Conservation (phyloP, 2,888 invertebrate species). For the Penaeus monodon region DNA sequence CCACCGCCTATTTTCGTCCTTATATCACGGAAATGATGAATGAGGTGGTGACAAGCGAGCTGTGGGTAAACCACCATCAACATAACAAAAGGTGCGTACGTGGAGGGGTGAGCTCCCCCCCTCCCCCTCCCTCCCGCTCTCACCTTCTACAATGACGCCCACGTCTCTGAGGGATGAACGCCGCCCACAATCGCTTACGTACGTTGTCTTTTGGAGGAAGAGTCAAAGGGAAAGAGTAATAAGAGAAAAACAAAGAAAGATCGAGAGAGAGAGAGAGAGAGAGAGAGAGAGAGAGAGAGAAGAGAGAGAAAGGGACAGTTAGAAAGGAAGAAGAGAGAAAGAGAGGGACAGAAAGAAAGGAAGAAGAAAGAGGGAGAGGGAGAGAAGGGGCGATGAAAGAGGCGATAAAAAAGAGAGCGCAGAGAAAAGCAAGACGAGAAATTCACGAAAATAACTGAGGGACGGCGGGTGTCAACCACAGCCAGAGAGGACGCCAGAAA, state of each 20-base stretch:
- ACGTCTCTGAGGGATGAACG: not conserved
- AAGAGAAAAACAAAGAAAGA: not conserved
- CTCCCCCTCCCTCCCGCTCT: not conserved
- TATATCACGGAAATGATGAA: too few species aligned
- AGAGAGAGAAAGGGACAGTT: conserved; percentile 17
- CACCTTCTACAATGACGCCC: not conserved
- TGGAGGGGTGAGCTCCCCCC: not conserved
- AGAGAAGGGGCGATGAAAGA: too few species aligned
- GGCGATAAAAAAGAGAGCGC: too few species aligned
- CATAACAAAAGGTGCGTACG: too few species aligned
- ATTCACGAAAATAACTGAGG: too few species aligned
- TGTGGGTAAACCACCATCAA: too few species aligned
- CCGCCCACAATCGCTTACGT: not conserved
- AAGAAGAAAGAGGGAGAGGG: too few species aligned
- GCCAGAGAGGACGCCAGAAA: too few species aligned
- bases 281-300: conserved; percentile 4
- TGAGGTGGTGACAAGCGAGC: too few species aligned
- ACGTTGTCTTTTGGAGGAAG: not conserved
- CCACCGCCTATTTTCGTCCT: too few species aligned
- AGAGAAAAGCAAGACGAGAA: too few species aligned
- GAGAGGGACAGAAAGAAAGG: not conserved
- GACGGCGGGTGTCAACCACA: too few species aligned
- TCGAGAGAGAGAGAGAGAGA: not conserved
- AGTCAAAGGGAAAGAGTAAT: not conserved
- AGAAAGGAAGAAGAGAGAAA: not conserved